A percentile compares a stretch with the other conserved stretches of the same genome.
Conservation (phyloP, 2,797 vertebrate genomes). For the Eidolon dupreanum region DNA sequence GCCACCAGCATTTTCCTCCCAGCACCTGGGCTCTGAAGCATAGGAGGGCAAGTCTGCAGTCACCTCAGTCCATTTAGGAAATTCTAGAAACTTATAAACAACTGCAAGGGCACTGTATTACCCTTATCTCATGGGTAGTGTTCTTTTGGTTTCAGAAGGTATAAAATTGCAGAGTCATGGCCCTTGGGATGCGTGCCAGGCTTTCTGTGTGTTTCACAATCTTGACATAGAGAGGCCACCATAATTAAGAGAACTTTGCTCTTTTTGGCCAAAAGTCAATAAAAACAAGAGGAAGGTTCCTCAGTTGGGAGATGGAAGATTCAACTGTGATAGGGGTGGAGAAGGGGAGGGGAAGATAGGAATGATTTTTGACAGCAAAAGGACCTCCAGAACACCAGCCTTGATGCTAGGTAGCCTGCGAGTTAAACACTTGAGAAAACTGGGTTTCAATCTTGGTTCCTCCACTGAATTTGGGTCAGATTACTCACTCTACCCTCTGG, state of each 20-base stretch:
- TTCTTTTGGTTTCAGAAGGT: background rate
- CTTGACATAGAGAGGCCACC: background rate
- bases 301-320: background rate
- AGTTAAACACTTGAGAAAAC: background rate
- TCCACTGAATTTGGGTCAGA: background rate
- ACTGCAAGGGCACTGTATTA: background rate
- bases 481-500: background rate
- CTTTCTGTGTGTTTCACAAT: conserved; percentile 2
- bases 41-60: background rate
- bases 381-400: background rate
- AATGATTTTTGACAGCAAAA: background rate
- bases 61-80: background rate
- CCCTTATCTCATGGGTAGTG: rapidly evolving
- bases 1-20: background rate
- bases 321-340: background rate
- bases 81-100: background rate
- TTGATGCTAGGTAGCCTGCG: background rate
- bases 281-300: background rate
- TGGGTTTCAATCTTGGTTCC: background rate
- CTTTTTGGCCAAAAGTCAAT: background rate
- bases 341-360: background rate
- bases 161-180: conserved; percentile 61
- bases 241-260: conserved; percentile 34
- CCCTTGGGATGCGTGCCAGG: background rate
- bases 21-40: background rate